Percentiles rank a stretch among this genome's conserved stretches.
These are phyloP conservation scores for Tipula confusa DNA, from an alignment of 2,888 invertebrate genomes.

Conservation along the genomic window DNA sequence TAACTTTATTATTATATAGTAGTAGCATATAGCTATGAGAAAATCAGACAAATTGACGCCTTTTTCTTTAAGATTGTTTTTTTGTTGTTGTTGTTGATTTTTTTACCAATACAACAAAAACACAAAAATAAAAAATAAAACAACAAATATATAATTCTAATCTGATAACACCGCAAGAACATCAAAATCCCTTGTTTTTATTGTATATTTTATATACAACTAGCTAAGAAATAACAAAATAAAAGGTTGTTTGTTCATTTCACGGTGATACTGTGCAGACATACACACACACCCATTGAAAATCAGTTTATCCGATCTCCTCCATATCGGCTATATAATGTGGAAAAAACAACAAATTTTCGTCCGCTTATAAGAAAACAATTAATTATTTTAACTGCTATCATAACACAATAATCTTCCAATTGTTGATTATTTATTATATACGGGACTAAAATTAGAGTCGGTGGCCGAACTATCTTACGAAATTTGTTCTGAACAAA, in stretches of 20 bases:
- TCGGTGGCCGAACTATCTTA: no score
- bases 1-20: background rate
- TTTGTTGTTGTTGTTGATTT: no score
- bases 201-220: background rate
- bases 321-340: background rate
- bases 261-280: background rate
- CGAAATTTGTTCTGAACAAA: no score
- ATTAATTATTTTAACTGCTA: slow-evolving; percentile 27
- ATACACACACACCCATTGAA: background rate
- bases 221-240: background rate
- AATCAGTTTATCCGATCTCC: slow-evolving; percentile 29
- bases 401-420: background rate
- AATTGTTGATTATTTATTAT: background rate
- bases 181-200: slow-evolving; percentile 9
- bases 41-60: background rate
- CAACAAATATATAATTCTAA: slow-evolving; percentile 6
- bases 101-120: background rate
- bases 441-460: background rate
- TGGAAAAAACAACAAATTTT: background rate
- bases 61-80: background rate
- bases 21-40: background rate
- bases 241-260: background rate
- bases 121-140: background rate
- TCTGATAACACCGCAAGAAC: background rate
- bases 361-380: slow-evolving; percentile 26